Conservation (phyloP, 1,140 invertebrate genomes). For the Euura saliciscinereae region DNA sequence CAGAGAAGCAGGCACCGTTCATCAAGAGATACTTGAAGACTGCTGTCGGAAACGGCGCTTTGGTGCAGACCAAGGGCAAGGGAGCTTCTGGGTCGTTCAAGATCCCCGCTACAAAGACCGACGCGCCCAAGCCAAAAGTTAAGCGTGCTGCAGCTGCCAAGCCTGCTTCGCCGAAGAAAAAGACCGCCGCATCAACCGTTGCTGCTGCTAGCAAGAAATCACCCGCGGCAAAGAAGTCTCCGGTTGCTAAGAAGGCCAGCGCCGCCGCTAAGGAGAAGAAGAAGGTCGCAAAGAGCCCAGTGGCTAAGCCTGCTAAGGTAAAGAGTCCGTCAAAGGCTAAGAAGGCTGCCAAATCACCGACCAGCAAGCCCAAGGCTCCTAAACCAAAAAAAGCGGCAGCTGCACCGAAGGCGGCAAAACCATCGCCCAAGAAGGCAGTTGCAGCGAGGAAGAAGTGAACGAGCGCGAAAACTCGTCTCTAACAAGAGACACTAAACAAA, state of each 20-base stretch:
- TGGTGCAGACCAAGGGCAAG: conserved; percentile 68
- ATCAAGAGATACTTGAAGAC: conserved; percentile 67
- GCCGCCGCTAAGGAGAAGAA: conserved; percentile 10
- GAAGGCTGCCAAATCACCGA: conserved; percentile 30
- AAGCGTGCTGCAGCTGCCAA: conserved; percentile 30
- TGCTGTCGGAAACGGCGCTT: conserved; percentile 60
- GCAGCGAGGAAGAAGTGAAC: conserved; percentile 23
- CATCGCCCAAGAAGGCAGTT: conserved; percentile 28
- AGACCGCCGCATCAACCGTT: not conserved
- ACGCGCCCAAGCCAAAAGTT: conserved; percentile 16
- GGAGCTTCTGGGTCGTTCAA: conserved; percentile 69
- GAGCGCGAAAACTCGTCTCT: not conserved
- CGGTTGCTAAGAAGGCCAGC: conserved; percentile 22
- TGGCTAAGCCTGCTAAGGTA: not conserved
- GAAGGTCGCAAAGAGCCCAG: conserved; percentile 17
- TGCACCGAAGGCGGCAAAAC: conserved; percentile 17
- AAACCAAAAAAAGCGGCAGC: conserved; percentile 28
- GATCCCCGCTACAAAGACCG: conserved; percentile 40
- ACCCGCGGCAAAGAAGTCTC: conserved; percentile 25
- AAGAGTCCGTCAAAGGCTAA: conserved; percentile 29
- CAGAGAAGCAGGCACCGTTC: conserved; percentile 65
- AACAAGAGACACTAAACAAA: not conserved
- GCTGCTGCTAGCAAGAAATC: conserved; percentile 26
- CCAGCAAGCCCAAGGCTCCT: conserved; percentile 28
- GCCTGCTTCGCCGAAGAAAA: conserved; percentile 32